These are phyloP conservation scores for Bembecia ichneumoniformis DNA, from an alignment of 2,888 invertebrate species.

Conservation along the genomic window DNA sequence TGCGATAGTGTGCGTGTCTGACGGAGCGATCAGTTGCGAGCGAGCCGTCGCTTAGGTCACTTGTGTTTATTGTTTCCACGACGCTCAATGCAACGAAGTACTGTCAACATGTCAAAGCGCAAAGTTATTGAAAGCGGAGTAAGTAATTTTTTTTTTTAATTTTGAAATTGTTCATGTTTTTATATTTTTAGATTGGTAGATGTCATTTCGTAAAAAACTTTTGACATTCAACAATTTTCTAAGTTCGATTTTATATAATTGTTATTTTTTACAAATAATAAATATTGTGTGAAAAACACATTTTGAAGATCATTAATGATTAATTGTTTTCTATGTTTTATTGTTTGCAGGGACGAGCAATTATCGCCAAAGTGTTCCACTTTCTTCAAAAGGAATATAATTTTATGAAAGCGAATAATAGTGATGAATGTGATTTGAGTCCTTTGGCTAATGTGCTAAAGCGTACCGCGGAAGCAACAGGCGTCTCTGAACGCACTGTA, in stretches of 20 bases:
- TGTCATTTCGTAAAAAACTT: no score
- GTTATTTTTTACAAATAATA: neutral
- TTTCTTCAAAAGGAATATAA: constrained; percentile 3
- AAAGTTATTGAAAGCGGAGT: neutral
- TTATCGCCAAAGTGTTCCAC: neutral
- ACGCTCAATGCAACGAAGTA: neutral
- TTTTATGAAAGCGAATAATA: constrained; percentile 1
- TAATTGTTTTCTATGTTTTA: neutral
- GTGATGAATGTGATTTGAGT: constrained; percentile 1
- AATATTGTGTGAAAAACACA: neutral
- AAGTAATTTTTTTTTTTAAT: neutral
- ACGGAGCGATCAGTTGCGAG: neutral
- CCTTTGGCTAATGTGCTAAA: constrained; percentile 2
- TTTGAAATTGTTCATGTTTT: no score
- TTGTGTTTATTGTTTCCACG: neutral
- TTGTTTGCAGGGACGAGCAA: neutral
- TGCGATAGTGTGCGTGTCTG: neutral
- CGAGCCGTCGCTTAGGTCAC: neutral
- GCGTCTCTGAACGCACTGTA: constrained; percentile 1
- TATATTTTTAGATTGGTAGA: no score
- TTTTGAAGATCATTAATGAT: no score
- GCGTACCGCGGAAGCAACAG: constrained; percentile 3
- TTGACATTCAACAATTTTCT: no score
- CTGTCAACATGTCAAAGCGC: neutral
- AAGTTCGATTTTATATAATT: no score